Base-by-base conservation (phyloP, 37 sponge, comb jelly and placozoan species). In the Geodia barretti region DNA sequence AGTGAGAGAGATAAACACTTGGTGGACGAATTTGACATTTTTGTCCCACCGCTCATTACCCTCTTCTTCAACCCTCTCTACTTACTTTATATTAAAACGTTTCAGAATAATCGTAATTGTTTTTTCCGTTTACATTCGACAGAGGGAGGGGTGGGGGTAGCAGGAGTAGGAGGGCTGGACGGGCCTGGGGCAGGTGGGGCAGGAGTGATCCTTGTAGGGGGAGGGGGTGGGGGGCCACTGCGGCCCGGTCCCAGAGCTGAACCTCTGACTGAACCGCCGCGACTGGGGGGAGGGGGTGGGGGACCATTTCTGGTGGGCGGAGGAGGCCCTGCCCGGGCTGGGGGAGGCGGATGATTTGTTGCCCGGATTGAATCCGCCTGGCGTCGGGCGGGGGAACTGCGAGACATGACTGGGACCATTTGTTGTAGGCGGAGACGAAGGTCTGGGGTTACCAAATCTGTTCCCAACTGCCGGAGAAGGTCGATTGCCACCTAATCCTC, bases 171-270 rank as follows among this genome's bases (percentile, higher is more conserved):
- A n/a, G n/a, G n/a, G n/a, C n/a, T n/a, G n/a, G n/a, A n/a, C n/a
- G 25, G 67, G 88, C 59, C 87, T 89, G 33, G 90, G 88, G 67
- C 84, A 90, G 41, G 47, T 28, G 83, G 90, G 93, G 26, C 90
- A 86, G 25, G 86, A 69, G 80, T 91, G 69, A 76, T 26, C 42
- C 66, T 64, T 40, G 67, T 26, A 3, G 66, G 54, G 21, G 83
- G 75, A 26, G 83, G 84, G 58, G 77, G 77, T 64, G 77, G 77
- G 37, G 47, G 37, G n/a, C 60, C 62, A 31, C 38, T 8, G 4
- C 60, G 21, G 42, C 26, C n/a, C 29, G 39, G n/a, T n/a, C n/a
- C n/a, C n/a, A n/a, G n/a, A n/a, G n/a, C n/a, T n/a, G n/a, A n/a
- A n/a, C n/a, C 66, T 37, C 73, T n/a, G 37, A n/a, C 19, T 11